phyloP scores from a whole-genome alignment of 1,140 invertebrate species.

The Cephus cinctus region DNA sequence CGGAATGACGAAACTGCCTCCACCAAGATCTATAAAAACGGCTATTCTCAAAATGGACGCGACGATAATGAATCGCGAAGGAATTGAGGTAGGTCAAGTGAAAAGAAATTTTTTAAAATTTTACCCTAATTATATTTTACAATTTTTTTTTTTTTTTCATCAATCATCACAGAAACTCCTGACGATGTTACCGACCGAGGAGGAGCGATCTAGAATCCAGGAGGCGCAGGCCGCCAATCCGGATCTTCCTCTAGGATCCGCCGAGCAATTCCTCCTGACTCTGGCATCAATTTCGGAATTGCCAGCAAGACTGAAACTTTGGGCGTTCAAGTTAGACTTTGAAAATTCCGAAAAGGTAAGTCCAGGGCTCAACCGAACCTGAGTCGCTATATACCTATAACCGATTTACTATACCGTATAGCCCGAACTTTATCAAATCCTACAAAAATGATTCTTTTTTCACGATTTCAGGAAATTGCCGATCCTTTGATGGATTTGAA shows the following conservation, averaged over 20 bases:
- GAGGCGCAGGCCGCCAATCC: constrained; percentile 92
- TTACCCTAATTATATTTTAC: constrained; percentile 17
- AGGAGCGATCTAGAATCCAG: constrained; percentile 94
- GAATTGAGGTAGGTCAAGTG: constrained; percentile 75
- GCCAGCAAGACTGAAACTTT: constrained; percentile 90
- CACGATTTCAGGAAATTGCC: constrained; percentile 82
- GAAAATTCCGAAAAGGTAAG: constrained; percentile 89
- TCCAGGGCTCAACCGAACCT: neutral
- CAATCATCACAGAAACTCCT: constrained; percentile 79
- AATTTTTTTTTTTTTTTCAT: constrained; percentile 17
- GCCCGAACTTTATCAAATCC: too few relatives aligned
- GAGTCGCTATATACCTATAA: neutral
- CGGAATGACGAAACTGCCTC: constrained; percentile 98
- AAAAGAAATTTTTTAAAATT: neutral
- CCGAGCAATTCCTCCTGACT: constrained; percentile 96
- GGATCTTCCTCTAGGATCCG: constrained; percentile 92
- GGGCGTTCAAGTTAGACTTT: constrained; percentile 99
- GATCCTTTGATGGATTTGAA: constrained; percentile 98
- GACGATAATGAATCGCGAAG: constrained; percentile 96
- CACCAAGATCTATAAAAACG: constrained; percentile 94
- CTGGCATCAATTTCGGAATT: constrained; percentile 95
- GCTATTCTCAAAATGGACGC: constrained; percentile 99
- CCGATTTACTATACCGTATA: too few relatives aligned
- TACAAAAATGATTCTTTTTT: too few relatives aligned
- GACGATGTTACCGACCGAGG: constrained; percentile 95